Percentiles rank a stretch among this genome's conserved stretches.
Conservation (phyloP, 2,797 vertebrate species). For the Silurus lanzhouensis region DNA sequence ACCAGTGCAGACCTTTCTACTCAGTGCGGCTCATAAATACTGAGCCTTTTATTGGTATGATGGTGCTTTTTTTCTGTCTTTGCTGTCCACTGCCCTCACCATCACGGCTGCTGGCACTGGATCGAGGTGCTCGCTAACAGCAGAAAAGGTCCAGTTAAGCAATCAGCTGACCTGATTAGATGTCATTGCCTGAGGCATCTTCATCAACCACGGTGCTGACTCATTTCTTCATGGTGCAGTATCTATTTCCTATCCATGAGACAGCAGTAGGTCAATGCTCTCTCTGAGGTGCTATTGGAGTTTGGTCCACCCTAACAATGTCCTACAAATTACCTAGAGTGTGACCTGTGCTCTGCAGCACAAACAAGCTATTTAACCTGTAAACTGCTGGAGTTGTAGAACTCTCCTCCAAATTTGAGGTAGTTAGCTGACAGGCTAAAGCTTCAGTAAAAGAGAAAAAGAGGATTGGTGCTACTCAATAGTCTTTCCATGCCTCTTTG, state of each 20-base stretch:
- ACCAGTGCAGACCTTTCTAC: constrained; percentile 26
- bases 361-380: constrained; percentile 13
- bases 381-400: constrained; percentile 13
- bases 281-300: constrained; percentile 50
- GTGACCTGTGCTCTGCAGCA: constrained; percentile 19
- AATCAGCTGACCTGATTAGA: constrained; percentile 30
- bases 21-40: constrained; percentile 34
- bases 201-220: constrained; percentile 52
- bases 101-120: constrained; percentile 68
- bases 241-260: constrained; percentile 32
- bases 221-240: constrained; percentile 45
- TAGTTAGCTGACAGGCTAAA: constrained; percentile 18
- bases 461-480: constrained; percentile 55
- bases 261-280: constrained; percentile 22
- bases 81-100: constrained; percentile 61
- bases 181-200: constrained; percentile 15
- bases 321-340: constrained; percentile 29
- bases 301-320: constrained; percentile 32
- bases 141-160: constrained; percentile 35
- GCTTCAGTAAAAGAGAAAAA: constrained; percentile 19
- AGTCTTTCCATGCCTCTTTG: constrained; percentile 45
- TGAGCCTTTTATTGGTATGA: constrained; percentile 41
- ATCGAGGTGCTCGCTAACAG: constrained; percentile 68
- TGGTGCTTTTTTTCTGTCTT: constrained; percentile 75
- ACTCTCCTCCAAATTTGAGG: constrained; percentile 1